Conservation (phyloP, 2,888 invertebrate genomes). For the Drosophila niveifrons region DNA sequence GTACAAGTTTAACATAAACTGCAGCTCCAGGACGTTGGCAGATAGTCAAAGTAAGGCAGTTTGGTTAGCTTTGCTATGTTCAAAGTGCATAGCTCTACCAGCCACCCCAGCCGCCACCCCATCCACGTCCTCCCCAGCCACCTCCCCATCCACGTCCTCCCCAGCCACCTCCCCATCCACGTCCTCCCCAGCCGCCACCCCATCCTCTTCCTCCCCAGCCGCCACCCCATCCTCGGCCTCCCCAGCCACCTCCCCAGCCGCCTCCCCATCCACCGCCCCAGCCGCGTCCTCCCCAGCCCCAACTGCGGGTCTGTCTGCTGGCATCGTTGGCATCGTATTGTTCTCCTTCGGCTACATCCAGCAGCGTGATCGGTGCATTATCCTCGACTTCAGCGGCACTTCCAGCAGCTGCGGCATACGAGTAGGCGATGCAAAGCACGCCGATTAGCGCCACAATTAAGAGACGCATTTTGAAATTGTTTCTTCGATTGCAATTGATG, state of each 20-base stretch:
- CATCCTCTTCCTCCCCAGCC: conserved; percentile 4
- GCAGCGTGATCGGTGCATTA: conserved; percentile 3
- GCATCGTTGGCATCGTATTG: conserved; percentile 10
- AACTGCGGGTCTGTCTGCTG: conserved; percentile 4
- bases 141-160: background rate
- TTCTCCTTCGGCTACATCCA: conserved; percentile 11
- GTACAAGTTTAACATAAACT: background rate
- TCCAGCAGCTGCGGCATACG: background rate
- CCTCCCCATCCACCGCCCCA: background rate
- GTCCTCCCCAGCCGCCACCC: background rate
- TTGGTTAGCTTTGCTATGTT: background rate
- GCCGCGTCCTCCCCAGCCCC: background rate
- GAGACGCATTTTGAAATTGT: conserved; percentile 19
- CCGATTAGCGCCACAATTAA: conserved; percentile 34
- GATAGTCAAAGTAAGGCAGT: background rate
- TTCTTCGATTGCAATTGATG: background rate
- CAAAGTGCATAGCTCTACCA: background rate
- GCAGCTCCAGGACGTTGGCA: background rate
- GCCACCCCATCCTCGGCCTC: conserved; percentile 1
- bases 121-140: background rate
- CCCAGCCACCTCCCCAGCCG: conserved; percentile 13
- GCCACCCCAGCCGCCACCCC: conserved; percentile 1
- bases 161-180: conserved; percentile 1
- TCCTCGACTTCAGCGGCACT: conserved; percentile 1
- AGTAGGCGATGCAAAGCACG: conserved; percentile 42